Evolutionary conservation across 2,888 invertebrate genomes (phyloP).

Genomic region (Phortica okadai): DNA sequence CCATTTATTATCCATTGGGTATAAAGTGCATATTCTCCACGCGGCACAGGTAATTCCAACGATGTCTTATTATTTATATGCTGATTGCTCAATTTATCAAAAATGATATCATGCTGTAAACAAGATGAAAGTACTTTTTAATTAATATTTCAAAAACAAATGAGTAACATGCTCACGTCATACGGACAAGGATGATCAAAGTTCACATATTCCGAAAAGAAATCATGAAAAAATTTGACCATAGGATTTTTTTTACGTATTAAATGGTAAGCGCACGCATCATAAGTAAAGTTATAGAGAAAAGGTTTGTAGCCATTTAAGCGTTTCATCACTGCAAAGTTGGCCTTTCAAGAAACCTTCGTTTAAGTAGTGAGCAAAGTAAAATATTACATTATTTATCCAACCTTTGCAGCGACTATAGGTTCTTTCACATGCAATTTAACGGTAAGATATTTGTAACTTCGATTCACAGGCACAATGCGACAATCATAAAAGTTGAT

Average conservation of each 20-base stretch:
- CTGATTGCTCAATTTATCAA: neutral
- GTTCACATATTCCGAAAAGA: neutral
- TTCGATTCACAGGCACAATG: too few species aligned
- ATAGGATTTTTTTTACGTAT: neutral
- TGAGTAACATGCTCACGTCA: neutral
- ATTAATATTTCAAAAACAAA: too few species aligned
- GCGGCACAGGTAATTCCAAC: neutral
- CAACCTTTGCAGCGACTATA: neutral
- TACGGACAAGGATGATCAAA: neutral
- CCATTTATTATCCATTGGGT: neutral
- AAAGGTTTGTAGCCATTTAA: constrained; percentile 6
- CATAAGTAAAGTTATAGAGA: neutral
- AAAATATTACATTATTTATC: neutral
- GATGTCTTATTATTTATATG: neutral
- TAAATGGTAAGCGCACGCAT: neutral
- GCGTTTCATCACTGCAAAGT: neutral
- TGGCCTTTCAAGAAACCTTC: neutral
- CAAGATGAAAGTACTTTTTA: neutral
- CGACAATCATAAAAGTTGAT: too few species aligned
- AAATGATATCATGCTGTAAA: neutral
- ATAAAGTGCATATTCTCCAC: neutral
- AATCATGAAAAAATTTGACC: neutral
- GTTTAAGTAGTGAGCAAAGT: too few species aligned
- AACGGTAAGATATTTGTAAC: too few species aligned
- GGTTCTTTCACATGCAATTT: too few species aligned